Evolutionary conservation across 1,140 invertebrate genomes (phyloP), one percentile per base, ranked within the genome.

Genomic region (Mactra quadrangularis): DNA sequence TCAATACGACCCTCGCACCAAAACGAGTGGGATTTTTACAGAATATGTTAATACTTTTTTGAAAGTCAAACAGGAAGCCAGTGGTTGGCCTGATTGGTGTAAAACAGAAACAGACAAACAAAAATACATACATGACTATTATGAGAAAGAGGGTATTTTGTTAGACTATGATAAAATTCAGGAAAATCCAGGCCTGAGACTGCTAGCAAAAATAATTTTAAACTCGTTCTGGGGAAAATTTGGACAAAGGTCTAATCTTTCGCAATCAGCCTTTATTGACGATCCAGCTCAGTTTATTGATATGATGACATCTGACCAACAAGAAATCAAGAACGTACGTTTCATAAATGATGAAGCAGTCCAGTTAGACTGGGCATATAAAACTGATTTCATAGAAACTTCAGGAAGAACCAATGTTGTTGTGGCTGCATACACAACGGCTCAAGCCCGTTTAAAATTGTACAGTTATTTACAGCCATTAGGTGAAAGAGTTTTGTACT

Each of bases 381-480:
- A 22, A 1, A 52, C 6, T 29, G 64, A 60, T 38, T 74, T 71
- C 22, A 59, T 33, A 15, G 29, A 55, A 3, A 1, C 33, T 22
- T 19, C 22, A 15, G 13, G 15, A 25, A 70, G 38, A 17, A 87
- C 88, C 13, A 93, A 91, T 78, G 89, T 92, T 13, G 62, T 89
- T 1, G 84, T 93, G 4, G 91, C 91, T 11, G 88, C 88, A 0
- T 93, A 88, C 60, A 90, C 88, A 9, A 94, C 93, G 4, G 87
- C 91, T 11, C 89, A 93, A 68, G 92, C 92, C 0, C 64, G 92
- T 0, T 60, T 93, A 19, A 89, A 92, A 76, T 85, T 93, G 6
- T 93, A 92, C 59, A 59, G 59, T 25, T 89, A 90, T 76, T 70
- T 93, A 17, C 86, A 92, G 78, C 57, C 82, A 47, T 64, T 93